A percentile compares a stretch with the other conserved stretches of the same genome.
These are phyloP conservation scores for Pygathrix nemaeus DNA, from an alignment of 2,113 vertebrate species.

Conservation along the genomic window DNA sequence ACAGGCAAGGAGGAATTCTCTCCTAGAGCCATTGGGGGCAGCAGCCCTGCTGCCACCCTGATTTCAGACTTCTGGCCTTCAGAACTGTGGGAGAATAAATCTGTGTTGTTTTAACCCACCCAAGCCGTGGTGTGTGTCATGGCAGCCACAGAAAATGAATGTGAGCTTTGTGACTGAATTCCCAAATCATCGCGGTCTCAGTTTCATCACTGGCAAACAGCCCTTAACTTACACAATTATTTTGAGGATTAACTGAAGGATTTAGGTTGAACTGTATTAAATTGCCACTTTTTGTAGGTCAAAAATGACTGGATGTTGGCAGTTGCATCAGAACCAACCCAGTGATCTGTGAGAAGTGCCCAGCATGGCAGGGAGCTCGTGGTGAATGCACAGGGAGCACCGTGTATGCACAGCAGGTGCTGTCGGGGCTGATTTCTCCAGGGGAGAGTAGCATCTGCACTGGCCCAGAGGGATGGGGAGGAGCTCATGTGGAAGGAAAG, in stretches of 20 bases:
- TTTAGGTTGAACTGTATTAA: background rate
- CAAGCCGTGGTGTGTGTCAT: background rate
- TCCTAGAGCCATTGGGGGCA: background rate
- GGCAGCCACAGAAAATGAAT: too few relatives aligned
- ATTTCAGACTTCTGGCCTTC: background rate
- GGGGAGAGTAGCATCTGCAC: background rate
- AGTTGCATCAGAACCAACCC: too few relatives aligned
- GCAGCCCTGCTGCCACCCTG: accelerated
- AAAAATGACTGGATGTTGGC: too few relatives aligned
- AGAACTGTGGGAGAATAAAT: background rate
- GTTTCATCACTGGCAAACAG: background rate
- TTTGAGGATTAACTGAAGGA: background rate
- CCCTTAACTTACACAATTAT: background rate
- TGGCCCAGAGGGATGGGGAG: background rate
- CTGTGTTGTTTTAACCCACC: background rate
- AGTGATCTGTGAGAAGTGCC: background rate
- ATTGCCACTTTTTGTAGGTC: background rate
- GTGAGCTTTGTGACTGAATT: background rate
- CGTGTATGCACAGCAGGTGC: background rate
- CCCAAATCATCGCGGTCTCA: background rate
- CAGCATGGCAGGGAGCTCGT: accelerated
- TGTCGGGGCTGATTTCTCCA: too few relatives aligned
- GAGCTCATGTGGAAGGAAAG: background rate
- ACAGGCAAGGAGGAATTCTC: background rate
- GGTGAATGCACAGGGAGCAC: background rate